Evolutionary conservation across 2,888 invertebrate genomes (phyloP).

Genomic region (Monochamus alternatus): DNA sequence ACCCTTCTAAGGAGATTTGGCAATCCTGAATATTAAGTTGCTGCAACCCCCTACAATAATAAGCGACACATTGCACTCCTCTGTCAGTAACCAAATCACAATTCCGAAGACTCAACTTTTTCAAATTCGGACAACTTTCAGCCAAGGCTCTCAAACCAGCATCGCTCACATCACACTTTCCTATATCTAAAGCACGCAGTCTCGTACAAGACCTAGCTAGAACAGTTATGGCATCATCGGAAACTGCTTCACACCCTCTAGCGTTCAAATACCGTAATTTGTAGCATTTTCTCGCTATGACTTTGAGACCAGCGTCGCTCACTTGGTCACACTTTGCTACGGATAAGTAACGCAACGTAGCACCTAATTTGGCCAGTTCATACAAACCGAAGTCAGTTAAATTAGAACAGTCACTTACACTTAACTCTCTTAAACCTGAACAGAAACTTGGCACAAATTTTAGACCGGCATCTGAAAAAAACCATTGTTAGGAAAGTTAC

Average conservation of each 20-base stretch:
- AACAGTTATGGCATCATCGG: slow-evolving; percentile 92
- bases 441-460: slow-evolving; percentile 94
- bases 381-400: slow-evolving; percentile 94
- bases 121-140: slow-evolving; percentile 91
- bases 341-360: slow-evolving; percentile 91
- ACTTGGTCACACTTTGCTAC: slow-evolving; percentile 96
- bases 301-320: slow-evolving; percentile 91
- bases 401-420: slow-evolving; percentile 91
- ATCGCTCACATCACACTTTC: slow-evolving; percentile 95
- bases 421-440: slow-evolving; percentile 86
- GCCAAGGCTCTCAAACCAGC: slow-evolving; percentile 89
- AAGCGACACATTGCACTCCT: slow-evolving; percentile 90
- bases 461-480: slow-evolving; percentile 85
- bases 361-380: slow-evolving; percentile 90
- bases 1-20: slow-evolving; percentile 90
- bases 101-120: slow-evolving; percentile 90
- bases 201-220: slow-evolving; percentile 90
- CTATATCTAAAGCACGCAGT: slow-evolving; percentile 89
- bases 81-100: slow-evolving; percentile 94
- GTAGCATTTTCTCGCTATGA: slow-evolving; percentile 90
- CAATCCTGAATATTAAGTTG: slow-evolving; percentile 96
- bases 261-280: slow-evolving; percentile 92
- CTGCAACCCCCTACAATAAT: slow-evolving; percentile 90
- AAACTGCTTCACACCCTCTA: slow-evolving; percentile 93
- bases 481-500: too few species aligned